Evolutionary conservation across 1,140 invertebrate genomes (phyloP), one percentile per base, ranked within the genome.

Genomic region (Phortica variegata): DNA sequence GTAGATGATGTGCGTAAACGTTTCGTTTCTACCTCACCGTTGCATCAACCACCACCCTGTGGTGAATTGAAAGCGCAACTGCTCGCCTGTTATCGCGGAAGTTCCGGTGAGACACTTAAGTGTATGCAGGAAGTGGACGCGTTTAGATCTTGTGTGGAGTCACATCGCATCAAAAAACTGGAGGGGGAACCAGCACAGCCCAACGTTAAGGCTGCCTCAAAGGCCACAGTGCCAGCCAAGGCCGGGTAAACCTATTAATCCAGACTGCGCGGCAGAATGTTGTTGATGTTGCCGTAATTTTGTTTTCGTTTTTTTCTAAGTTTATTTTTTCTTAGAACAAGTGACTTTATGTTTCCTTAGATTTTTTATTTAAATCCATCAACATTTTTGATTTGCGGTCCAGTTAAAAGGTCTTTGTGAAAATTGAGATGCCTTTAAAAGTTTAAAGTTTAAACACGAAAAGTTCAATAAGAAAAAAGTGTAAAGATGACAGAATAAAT

Each of bases 101-200:
- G 82, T 78, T 79, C 80, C 32, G 75, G 69, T 15, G 77, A 82
- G 60, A 79, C 75, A 13, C 48, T 82, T 0, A 78, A 78, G 31
- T 82, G 81, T 72, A 71, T 78, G 3, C 65, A 71, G 37, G 65
- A 80, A 45, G 79, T 82, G 2, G 53, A 78, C 36, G 69, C 80
- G 47, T 82, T 82, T 56, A 73, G 71, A 19, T 75, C 76, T 50
- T 82, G 80, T 52, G 78, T 82, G 16, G 79, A 79, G 47, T 52
- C 73, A 55, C 73, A 77, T 46, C 76, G 79, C 31, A 53, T 72
- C 17, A 58, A 61, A 26, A 73, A 71, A 41, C 43, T 75, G 15
- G 66, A 65, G 12, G 52, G 43, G 13, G 49, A 56, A 36, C 46
- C 63, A 1, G 43, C 20, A 15, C 37, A 38, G 6, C 9, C 59